These are phyloP conservation scores for Gambelia wislizenii DNA, from an alignment of 2,797 vertebrate genomes.

Conservation along the genomic window DNA sequence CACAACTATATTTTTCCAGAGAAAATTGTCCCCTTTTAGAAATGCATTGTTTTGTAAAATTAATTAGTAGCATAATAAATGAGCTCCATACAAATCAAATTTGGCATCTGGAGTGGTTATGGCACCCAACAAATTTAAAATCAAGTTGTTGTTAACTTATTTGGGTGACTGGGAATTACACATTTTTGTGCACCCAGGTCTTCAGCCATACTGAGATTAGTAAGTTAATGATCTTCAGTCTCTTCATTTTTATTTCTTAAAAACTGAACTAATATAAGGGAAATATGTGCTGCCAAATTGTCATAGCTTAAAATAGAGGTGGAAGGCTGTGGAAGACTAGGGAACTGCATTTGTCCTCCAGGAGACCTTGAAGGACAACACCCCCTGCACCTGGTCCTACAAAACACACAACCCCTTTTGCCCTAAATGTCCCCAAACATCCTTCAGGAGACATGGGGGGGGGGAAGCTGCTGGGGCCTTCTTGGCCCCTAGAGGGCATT, in stretches of 20 bases:
- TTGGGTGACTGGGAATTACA: neutral
- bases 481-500: no score
- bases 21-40: neutral
- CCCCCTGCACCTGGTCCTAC: no score
- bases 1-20: neutral
- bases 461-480: no score
- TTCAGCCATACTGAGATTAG: neutral
- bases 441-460: no score
- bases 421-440: no score
- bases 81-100: neutral
- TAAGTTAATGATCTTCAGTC: neutral
- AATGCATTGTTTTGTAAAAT: neutral
- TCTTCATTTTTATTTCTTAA: neutral
- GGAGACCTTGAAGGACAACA: no score
- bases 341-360: no score
- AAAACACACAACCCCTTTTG: no score
- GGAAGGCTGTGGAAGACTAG: no score
- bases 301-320: neutral
- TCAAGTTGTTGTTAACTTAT: neutral
- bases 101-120: neutral
- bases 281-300: neutral
- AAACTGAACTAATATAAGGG: neutral
- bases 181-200: neutral
- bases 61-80: neutral
- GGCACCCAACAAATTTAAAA: neutral